Percentiles rank a stretch among this genome's conserved stretches.
phyloP scores from a whole-genome alignment of 2,888 invertebrate genomes.

The Athripsodes cinereus region DNA sequence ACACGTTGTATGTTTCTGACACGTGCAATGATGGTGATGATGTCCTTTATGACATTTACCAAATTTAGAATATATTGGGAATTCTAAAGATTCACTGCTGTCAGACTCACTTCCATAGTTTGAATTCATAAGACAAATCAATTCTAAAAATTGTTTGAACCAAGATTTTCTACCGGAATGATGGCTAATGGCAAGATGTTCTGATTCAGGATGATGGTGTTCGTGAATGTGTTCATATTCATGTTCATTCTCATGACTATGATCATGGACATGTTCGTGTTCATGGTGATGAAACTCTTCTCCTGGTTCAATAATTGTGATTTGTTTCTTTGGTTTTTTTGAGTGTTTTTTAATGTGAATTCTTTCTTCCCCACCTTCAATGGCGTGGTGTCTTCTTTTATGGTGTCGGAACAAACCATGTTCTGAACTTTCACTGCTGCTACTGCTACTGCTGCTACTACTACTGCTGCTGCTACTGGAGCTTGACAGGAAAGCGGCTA shows the following conservation, averaged over 20 bases:
- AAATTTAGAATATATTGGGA: neutral
- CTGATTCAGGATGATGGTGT: neutral
- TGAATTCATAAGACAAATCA: slow-evolving; percentile 6
- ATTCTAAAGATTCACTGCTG: neutral
- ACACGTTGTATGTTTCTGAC: neutral
- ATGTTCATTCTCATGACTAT: neutral
- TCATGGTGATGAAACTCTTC: too few species aligned
- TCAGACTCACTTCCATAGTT: neutral
- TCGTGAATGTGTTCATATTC: neutral
- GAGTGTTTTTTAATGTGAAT: neutral
- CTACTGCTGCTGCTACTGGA: too few species aligned
- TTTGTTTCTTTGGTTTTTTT: neutral
- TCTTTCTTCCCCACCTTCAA: neutral
- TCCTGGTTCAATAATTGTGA: neutral
- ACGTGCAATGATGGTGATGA: neutral
- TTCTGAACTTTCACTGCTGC: neutral
- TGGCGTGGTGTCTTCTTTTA: neutral
- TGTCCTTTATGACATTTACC: neutral
- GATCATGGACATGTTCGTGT: too few species aligned
- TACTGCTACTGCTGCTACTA: neutral
- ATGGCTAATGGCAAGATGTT: neutral
- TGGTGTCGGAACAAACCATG: neutral
- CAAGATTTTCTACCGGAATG: slow-evolving; percentile 1
- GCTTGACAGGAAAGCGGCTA: neutral
- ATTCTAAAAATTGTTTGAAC: slow-evolving; percentile 6